Base-by-base conservation (phyloP, 1,140 invertebrate species). In the Hypothenemus hampei region DNA sequence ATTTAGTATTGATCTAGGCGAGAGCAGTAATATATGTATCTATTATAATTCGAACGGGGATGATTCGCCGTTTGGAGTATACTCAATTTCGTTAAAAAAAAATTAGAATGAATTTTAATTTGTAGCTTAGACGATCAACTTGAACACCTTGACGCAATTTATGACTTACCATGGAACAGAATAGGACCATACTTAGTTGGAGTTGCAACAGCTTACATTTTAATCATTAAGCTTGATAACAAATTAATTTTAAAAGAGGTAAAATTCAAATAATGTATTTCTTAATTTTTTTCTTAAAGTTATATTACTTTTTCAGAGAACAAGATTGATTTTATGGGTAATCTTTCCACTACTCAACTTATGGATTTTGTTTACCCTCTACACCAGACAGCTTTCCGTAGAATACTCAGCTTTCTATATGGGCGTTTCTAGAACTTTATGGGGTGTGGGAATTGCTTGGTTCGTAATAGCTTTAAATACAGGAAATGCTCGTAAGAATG, bases 101-200 rank as follows among this genome's bases (percentile, higher is more conserved):
- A n/a, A n/a, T n/a, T n/a, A n/a, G n/a, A n/a, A n/a, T n/a, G 11
- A 26, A 15, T 13, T 44, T 44, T 15, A 8, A 44, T 57, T 57
- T 65, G 22, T 29, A 66, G 64, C 6, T 55, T 77, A 54, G 73
- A 77, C 52, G 64, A 72, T 55, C 67, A 73, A 29, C 72, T 69
- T 37, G 58, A 59, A 21, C 63, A 69, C 45, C 52, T 74, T 44
- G 61, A 74, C 40, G 31, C 66, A 3, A 60, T 78, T 4, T 79
- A 79, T 40, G 66, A 73, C 51, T 69, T 71, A n/a, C 75, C 77
- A 0, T 78, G 76, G 76, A 61, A 69, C 5, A 69, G 77, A 66
- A 72, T 77, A 44, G 70, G 72, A 39, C 76, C 77, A 4, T 77
- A 77, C 57, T 53, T 78, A 18, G 57, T 78, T 24, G 77, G 77